Evolutionary conservation across 2,888 invertebrate species (phyloP), one percentile per base, ranked within the genome.

Genomic region (Byasa hedistus): DNA sequence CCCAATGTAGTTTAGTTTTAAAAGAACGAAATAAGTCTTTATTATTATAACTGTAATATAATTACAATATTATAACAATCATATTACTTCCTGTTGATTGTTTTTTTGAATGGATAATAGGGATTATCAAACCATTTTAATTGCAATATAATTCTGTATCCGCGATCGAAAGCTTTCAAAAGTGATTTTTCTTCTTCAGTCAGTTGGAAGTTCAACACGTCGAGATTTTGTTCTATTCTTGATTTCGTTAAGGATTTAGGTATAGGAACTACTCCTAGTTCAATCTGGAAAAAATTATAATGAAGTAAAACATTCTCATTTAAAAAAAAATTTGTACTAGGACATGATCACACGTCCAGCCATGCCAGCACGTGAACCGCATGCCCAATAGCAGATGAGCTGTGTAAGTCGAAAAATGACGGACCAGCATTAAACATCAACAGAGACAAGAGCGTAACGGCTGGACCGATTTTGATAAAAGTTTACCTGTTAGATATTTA

Each of bases 171-270:
- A 5, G 56, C 52, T 36, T 70, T 70, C 32, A 76, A 48, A 1
- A 68, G 8, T 0, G 8, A 23, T 48, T 67, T 72, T 12, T 86
- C 86, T 2, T 73, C 73, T 0, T 73, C 69, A 1, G 63, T 72
- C 44, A 82, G 76, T 36, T 66, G 22, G 69, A 89, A 86, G 74
- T 86, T 83, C 68, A 86, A 89, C 0, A 89, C 73, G 0, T 79
- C 70, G 1, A 86, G 61, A 70, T 89, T 89, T 65, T 84, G 70
- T 54, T 83, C 82, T 2, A 88, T 80, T 0, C 87, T 79, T 0
- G 74, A 69, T 62, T 81, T 80, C 1, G 80, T 83, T 8, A 89
- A 51, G 0, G 89, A 85, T 61, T 89, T 89, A 0, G 89, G 89
- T 2, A 88, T 78, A 0, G 87, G 85, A 1, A 83, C 74, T 0